phyloP scores from a whole-genome alignment of 2,113 vertebrate genomes.

The Clarias magur region DNA sequence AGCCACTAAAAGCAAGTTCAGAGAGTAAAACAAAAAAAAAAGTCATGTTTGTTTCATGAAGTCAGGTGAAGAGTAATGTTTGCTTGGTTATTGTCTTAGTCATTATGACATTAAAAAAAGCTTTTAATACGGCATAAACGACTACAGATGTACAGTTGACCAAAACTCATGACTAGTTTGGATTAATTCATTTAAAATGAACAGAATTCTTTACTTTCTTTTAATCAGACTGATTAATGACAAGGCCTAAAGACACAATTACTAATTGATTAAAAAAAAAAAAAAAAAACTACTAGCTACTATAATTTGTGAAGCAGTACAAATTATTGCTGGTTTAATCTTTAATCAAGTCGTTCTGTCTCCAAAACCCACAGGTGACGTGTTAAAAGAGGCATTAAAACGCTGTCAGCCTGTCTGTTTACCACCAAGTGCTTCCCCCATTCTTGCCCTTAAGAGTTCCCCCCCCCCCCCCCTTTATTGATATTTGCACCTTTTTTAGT shows the following conservation, averaged over 20 bases:
- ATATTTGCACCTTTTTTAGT: slow-evolving; percentile 65
- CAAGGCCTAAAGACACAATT: not conserved
- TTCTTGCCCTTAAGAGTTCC: slow-evolving; percentile 15
- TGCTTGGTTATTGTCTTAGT: not conserved
- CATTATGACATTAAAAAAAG: not conserved
- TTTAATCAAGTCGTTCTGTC: too few relatives aligned
- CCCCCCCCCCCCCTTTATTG: slow-evolving; percentile 24
- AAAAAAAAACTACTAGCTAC: too few relatives aligned
- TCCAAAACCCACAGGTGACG: not conserved
- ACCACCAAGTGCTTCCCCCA: not conserved
- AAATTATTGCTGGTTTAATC: slow-evolving; percentile 4
- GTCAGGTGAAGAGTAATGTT: not conserved
- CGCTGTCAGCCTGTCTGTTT: not conserved
- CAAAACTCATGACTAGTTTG: not conserved
- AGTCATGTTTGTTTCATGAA: not conserved
- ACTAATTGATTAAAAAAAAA: not conserved
- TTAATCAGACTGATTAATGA: not conserved
- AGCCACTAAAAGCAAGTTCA: not conserved
- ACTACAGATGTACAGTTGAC: not conserved
- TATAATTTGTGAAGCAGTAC: not conserved
- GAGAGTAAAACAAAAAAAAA: not conserved
- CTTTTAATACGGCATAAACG: not conserved
- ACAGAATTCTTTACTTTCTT: not conserved
- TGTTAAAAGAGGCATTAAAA: not conserved
- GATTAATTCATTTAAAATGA: not conserved